A percentile compares a stretch with the other conserved stretches of the same genome.
phyloP scores from a whole-genome alignment of 2,888 invertebrate genomes.

The Melipona bicolor region DNA sequence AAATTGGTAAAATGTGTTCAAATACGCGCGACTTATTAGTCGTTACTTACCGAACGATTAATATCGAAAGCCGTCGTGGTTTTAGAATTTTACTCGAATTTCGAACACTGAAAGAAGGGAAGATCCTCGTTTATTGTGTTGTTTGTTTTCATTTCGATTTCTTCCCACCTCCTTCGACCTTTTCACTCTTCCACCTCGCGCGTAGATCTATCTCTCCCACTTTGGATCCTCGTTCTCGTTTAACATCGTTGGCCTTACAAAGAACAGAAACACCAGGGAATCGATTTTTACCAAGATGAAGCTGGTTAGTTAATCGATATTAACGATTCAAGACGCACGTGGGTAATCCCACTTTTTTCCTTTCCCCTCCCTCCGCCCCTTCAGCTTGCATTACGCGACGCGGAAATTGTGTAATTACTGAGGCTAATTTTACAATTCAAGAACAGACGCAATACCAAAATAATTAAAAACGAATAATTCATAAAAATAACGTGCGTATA shows the following conservation, averaged over 20 bases:
- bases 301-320: not conserved
- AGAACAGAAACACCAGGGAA: slow-evolving; percentile 58
- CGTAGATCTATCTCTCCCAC: slow-evolving; percentile 19
- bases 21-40: too few relatives aligned
- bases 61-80: too few relatives aligned
- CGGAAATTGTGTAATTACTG: slow-evolving; percentile 36
- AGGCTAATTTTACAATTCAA: not conserved
- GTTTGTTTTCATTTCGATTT: slow-evolving; percentile 4
- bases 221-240: slow-evolving; percentile 8
- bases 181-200: not conserved
- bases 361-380: not conserved
- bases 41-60: too few relatives aligned
- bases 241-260: slow-evolving; percentile 65
- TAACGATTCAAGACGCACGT: slow-evolving; percentile 30
- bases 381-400: slow-evolving; percentile 20
- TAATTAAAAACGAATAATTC: not conserved
- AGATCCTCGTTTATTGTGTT: not conserved
- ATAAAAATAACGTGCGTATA: not conserved
- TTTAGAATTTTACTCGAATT: too few relatives aligned
- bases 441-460: not conserved
- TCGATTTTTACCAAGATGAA: slow-evolving; percentile 12
- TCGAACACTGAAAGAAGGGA: not conserved
- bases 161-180: not conserved
- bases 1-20: not conserved
- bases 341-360: slow-evolving; percentile 29